Base-by-base conservation (phyloP, 2,888 invertebrate genomes). In the Sminthurides aquaticus region DNA sequence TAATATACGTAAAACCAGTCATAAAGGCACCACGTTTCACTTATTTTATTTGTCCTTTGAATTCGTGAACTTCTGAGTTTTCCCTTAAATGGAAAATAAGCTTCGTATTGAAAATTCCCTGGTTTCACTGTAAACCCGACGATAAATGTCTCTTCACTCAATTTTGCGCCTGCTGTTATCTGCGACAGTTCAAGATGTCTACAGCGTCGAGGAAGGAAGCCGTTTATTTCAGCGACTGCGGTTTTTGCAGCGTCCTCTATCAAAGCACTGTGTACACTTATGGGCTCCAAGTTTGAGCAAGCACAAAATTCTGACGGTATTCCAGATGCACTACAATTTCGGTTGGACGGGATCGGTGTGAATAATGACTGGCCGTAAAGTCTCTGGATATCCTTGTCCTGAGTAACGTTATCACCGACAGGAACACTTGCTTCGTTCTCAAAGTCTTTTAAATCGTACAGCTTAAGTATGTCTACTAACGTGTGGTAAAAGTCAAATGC, bases 221-320 rank as follows among this genome's bases (percentile, higher is more conserved):
- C 20, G 25, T 65, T 65, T 2, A 65, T 61, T 28, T 34, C 20
- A 1, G n/a, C 24, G 2, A 65, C 27, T 1, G 57, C 49, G 8
- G 2, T 5, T 5, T 26, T 8, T 3, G 48, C 60, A 1, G 61
- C 55, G 5, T 18, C 24, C 18, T 61, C 49, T 15, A 65, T 24
- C 3, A 56, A 1, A 2, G 55, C 29, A 20, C 65, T 57, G 26
- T n/a, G 28, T 3, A 62, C n/a, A 24, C 57, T 49, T 27, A 65
- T 57, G 8, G 27, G 2, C 48, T 55, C 54, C 5, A 65, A 25
- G 20, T 61, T 34, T 3, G 28, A 18, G 49, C 67, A 67, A 2
- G 67, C 49, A 62, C 67, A 67, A 60, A 56, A 65, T 5, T 62
- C 59, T 5, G 54, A 11, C 3, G 67, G 62, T 3, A 67, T 58